phyloP scores from a whole-genome alignment of 1,140 invertebrate species.

The Lucilia sericata region DNA sequence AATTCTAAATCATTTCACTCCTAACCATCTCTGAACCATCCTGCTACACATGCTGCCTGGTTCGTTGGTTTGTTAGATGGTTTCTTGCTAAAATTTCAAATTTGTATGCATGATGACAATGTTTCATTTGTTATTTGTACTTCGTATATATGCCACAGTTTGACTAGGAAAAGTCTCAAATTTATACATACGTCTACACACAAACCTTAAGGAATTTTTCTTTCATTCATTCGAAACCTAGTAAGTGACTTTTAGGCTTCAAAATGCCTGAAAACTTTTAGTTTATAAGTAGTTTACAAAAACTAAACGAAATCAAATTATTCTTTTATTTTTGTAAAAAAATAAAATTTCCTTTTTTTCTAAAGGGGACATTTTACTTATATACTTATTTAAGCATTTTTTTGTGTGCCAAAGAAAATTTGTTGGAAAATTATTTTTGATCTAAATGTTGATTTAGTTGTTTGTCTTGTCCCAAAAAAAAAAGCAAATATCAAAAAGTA shows the following conservation, averaged over 20 bases:
- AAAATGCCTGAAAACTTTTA: neutral
- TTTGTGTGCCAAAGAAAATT: constrained; percentile 6
- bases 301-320: constrained; percentile 11
- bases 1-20: too few relatives aligned
- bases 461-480: neutral
- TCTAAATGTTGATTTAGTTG: constrained; percentile 7
- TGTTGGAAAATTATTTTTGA: constrained; percentile 7
- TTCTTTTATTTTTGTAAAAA: neutral
- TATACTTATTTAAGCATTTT: neutral
- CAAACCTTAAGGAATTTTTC: constrained; percentile 22
- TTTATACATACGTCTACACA: neutral
- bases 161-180: neutral
- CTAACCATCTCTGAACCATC: neutral
- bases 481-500: neutral
- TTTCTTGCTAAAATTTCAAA: neutral
- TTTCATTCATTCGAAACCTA: neutral
- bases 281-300: neutral
- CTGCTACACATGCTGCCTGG: neutral
- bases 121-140: constrained; percentile 2
- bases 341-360: neutral
- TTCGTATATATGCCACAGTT: neutral
- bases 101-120: constrained; percentile 13
- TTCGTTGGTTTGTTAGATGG: too few relatives aligned
- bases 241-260: constrained; percentile 26
- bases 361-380: neutral